These are phyloP conservation scores for Brachirus orientalis DNA, from an alignment of 2,113 vertebrate species.

Conservation along the genomic window DNA sequence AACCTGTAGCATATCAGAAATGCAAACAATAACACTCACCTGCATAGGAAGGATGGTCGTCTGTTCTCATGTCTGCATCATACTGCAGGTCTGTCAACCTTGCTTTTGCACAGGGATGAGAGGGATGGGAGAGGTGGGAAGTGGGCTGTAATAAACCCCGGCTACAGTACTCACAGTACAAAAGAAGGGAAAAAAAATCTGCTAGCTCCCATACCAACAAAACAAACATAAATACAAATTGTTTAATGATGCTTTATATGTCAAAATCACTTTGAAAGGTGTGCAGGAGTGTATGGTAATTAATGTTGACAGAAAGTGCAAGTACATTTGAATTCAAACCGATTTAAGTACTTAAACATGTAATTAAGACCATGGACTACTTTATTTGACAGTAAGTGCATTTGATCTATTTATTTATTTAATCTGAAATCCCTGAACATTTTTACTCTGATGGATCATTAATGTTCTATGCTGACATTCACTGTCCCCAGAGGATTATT, in stretches of 20 bases:
- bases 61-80: conserved; percentile 41
- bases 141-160: conserved; percentile 44
- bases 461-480: too few species aligned
- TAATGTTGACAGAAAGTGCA: neutral
- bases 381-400: too few species aligned
- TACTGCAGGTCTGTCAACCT: conserved; percentile 30
- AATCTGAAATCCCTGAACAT: too few species aligned
- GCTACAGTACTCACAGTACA: conserved; percentile 50
- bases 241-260: neutral
- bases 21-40: conserved; percentile 62
- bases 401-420: too few species aligned
- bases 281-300: neutral
- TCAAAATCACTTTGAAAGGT: neutral
- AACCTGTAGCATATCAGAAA: neutral
- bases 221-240: conserved; percentile 1
- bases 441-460: too few species aligned
- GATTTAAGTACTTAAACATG: neutral
- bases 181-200: conserved; percentile 10
- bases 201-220: conserved; percentile 28
- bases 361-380: neutral
- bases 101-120: conserved; percentile 15
- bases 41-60: conserved; percentile 22
- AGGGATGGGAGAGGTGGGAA: conserved; percentile 29
- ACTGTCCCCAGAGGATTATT: too few species aligned
- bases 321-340: neutral